Percentiles rank a stretch among this genome's conserved stretches.
Evolutionary conservation across 2,113 vertebrate species (phyloP).

Genomic region (Scomber japonicus): DNA sequence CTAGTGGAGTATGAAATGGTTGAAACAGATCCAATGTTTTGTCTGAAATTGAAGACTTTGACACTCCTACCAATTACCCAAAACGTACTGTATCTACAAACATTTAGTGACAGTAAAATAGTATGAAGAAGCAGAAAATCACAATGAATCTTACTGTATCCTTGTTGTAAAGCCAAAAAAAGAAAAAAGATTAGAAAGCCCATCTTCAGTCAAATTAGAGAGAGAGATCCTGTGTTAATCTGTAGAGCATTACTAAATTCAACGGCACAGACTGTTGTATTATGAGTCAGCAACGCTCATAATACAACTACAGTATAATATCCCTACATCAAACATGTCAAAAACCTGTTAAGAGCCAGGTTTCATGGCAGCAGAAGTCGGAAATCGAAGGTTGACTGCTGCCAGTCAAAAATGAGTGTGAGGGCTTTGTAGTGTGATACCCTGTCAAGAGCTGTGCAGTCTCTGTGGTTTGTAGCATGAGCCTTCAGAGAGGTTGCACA

Average conservation of each 20-base stretch:
- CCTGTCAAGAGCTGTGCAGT: slow-evolving; percentile 68
- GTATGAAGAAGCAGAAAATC: background rate
- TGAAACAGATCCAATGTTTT: slow-evolving; percentile 32
- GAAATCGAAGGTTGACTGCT: slow-evolving; percentile 69
- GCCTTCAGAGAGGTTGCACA: slow-evolving; percentile 67
- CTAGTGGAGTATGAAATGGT: slow-evolving; percentile 11
- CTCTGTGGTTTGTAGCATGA: slow-evolving; percentile 70
- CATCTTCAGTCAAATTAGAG: slow-evolving; percentile 27
- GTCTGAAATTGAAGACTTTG: slow-evolving; percentile 18
- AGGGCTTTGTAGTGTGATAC: slow-evolving; percentile 72
- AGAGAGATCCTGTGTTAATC: slow-evolving; percentile 4
- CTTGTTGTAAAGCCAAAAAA: slow-evolving; percentile 10
- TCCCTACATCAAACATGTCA: slow-evolving; percentile 54
- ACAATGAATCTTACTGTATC: background rate
- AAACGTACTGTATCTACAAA: background rate
- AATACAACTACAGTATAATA: slow-evolving; percentile 42
- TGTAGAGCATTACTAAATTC: slow-evolving; percentile 13
- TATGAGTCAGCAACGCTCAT: background rate
- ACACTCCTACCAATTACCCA: background rate
- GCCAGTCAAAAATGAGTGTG: slow-evolving; percentile 69
- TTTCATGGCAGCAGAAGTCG: slow-evolving; percentile 49
- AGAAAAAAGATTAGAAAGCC: slow-evolving; percentile 17
- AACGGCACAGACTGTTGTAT: slow-evolving; percentile 6
- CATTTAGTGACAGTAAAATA: background rate
- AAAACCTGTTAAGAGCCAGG: slow-evolving; percentile 54